Conservation (phyloP, 2,113 vertebrate genomes). For the Excalfactoria chinensis region DNA sequence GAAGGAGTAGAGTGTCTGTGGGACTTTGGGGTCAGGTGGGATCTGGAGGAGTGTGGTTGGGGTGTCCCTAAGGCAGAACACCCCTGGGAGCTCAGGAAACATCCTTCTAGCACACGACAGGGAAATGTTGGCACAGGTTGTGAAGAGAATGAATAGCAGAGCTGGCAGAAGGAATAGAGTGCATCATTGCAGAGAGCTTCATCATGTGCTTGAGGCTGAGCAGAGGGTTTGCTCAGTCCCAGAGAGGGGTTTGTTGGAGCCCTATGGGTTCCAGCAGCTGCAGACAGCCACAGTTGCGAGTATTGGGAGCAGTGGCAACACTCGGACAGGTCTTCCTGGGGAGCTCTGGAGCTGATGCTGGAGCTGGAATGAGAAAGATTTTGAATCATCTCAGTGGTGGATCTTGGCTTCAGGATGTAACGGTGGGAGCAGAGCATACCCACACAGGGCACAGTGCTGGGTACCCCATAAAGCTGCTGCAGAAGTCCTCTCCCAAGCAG, state of each 20-base stretch:
- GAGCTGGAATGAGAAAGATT: not conserved
- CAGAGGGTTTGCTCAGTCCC: not conserved
- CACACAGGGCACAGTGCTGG: rapidly evolving
- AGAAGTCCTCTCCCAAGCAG: not conserved
- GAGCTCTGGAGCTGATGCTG: not conserved
- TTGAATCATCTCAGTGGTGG: not conserved
- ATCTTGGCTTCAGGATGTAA: not conserved
- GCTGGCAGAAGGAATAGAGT: not conserved
- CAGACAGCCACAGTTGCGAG: not conserved
- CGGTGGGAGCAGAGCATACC: not conserved
- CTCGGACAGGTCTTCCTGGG: too few relatives aligned
- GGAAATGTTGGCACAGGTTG: not conserved
- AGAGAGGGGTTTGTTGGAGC: not conserved
- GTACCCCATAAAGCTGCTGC: not conserved
- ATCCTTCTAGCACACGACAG: constrained; percentile 36
- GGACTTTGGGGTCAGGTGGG: not conserved
- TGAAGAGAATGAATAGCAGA: not conserved
- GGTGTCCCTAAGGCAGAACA: not conserved
- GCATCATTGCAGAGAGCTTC: not conserved
- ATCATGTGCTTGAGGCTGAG: not conserved
- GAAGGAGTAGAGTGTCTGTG: not conserved
- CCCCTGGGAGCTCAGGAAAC: not conserved
- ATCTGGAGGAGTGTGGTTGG: not conserved
- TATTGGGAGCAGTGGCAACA: not conserved
- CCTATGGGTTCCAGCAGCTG: not conserved